These are phyloP conservation scores for Cichlasoma orientale DNA, from an alignment of 2,797 vertebrate genomes.

Conservation along the genomic window DNA sequence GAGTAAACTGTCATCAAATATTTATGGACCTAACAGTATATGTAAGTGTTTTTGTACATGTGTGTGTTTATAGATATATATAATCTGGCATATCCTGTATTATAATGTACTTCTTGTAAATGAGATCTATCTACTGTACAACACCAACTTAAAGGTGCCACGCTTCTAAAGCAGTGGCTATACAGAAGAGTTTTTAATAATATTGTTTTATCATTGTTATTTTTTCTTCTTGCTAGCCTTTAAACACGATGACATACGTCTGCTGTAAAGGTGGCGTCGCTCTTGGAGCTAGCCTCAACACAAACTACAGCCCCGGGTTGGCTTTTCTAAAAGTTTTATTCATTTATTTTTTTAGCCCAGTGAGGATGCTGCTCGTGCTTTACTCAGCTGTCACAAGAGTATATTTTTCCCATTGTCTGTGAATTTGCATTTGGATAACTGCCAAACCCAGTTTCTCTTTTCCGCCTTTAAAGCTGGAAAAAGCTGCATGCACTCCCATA, in stretches of 20 bases:
- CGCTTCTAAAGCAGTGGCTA: background rate
- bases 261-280: background rate
- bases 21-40: background rate
- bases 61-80: too few species aligned
- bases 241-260: background rate
- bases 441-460: background rate
- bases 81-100: too few species aligned
- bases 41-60: background rate
- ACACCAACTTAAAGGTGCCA: too few species aligned
- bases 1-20: background rate
- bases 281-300: background rate
- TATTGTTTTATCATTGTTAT: background rate
- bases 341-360: background rate
- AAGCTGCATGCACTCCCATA: background rate
- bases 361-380: background rate
- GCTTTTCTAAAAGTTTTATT: background rate
- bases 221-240: background rate
- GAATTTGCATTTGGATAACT: rapidly evolving
- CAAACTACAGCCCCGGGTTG: background rate
- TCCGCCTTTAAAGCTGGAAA: background rate
- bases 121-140: too few species aligned
- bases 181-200: background rate
- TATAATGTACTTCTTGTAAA: too few species aligned
- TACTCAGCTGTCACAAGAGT: background rate
- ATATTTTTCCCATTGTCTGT: background rate